phyloP scores from a whole-genome alignment of 2,888 invertebrate genomes.

The Sclerodermus sp. region DNA sequence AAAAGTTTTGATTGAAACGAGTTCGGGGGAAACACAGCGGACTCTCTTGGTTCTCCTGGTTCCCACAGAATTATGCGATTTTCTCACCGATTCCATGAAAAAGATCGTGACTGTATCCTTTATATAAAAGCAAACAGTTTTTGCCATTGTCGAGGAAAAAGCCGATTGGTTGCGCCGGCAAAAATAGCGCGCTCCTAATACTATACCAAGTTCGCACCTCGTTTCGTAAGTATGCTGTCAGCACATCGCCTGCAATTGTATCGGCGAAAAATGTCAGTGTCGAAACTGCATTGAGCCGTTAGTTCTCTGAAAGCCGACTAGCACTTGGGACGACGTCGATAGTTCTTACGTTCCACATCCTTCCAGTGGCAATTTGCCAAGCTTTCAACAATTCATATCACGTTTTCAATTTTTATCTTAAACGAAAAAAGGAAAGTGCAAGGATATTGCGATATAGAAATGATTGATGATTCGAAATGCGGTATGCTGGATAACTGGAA shows the following conservation, averaged over 20 bases:
- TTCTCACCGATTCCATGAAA: too few relatives aligned
- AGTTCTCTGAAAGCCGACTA: conserved; percentile 4
- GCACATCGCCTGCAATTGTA: conserved; percentile 6
- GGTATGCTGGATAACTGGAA: too few relatives aligned
- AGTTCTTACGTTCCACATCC: conserved; percentile 5
- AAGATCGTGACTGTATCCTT: too few relatives aligned
- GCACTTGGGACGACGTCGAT: conserved; percentile 12
- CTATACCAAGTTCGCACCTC: conserved; percentile 6
- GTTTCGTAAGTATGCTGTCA: conserved; percentile 10
- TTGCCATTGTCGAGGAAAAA: conserved; percentile 10
- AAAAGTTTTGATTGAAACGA: too few relatives aligned
- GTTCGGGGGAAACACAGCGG: too few relatives aligned
- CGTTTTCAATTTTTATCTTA: too few relatives aligned
- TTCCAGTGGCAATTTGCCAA: conserved; percentile 8
- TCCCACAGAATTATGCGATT: too few relatives aligned
- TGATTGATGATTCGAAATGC: too few relatives aligned
- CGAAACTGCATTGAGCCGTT: conserved; percentile 6
- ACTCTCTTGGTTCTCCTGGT: too few relatives aligned
- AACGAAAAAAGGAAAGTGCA: too few relatives aligned
- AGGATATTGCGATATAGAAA: too few relatives aligned
- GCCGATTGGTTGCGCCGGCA: conserved; percentile 9
- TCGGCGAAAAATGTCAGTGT: conserved; percentile 12
- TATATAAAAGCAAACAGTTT: not conserved
- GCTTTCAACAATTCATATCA: not conserved
- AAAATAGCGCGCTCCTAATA: not conserved